Conservation (phyloP, 2,113 vertebrate genomes). For the Sapajus apella region DNA sequence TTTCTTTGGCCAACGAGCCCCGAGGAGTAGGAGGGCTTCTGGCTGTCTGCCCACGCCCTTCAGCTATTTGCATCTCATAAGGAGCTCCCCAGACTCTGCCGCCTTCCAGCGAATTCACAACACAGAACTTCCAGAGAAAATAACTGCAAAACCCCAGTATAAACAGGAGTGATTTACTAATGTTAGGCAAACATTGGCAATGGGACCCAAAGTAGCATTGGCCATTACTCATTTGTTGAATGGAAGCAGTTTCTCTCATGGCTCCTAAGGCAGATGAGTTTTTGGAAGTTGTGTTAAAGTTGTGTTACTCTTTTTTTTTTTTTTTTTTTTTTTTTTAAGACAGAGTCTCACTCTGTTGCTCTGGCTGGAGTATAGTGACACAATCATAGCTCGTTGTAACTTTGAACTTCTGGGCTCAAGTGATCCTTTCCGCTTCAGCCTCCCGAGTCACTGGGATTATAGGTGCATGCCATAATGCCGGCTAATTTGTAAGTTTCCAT, state of each 20-base stretch:
- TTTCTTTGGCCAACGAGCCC: not conserved
- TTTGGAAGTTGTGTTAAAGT: not conserved
- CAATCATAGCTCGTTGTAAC: not conserved
- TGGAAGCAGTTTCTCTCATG: not conserved
- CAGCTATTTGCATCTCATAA: fast-evolving
- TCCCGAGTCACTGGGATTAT: not conserved
- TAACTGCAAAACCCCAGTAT: not conserved
- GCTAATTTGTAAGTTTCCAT: not conserved
- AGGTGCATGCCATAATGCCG: not conserved
- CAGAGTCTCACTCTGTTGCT: not conserved
- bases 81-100: too few species aligned
- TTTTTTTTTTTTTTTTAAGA: too few species aligned
- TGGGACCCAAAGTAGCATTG: not conserved
- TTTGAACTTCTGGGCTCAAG: not conserved
- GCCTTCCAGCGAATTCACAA: not conserved
- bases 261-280: fast-evolving
- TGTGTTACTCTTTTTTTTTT: too few species aligned
- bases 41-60: not conserved
- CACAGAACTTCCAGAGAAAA: conserved; percentile 4
- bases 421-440: not conserved
- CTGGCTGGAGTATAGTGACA: not conserved
- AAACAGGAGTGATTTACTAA: not conserved
- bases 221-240: not conserved
- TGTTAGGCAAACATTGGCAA: not conserved
- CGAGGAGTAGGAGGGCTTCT: too few species aligned